Evolutionary conservation across 2,888 invertebrate species (phyloP).

Genomic region (Onthophagus sagittarius): DNA sequence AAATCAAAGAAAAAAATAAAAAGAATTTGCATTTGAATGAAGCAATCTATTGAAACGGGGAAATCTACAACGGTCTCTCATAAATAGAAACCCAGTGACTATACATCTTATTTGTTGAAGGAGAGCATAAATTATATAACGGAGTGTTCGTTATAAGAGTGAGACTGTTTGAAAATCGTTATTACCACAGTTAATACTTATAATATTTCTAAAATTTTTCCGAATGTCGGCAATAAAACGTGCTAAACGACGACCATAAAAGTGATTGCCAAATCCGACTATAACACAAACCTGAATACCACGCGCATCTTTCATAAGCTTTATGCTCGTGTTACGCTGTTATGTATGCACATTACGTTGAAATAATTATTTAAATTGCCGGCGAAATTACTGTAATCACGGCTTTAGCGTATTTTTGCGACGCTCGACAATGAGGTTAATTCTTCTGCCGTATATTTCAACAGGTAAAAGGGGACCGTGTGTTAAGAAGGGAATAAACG

Average conservation of each 20-base stretch:
- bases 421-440: conserved; percentile 1
- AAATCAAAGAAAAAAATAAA: neutral
- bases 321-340: neutral
- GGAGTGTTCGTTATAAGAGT: neutral
- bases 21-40: too few relatives aligned
- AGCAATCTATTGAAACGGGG: too few relatives aligned
- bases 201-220: neutral
- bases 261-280: neutral
- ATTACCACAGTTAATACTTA: neutral
- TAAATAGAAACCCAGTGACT: neutral
- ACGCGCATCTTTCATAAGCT: neutral
- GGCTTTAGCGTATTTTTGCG: conserved; percentile 2
- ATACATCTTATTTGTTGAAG: neutral
- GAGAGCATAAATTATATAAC: neutral
- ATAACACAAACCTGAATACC: neutral
- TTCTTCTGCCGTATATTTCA: neutral
- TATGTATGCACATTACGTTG: conserved; percentile 12
- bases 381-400: conserved; percentile 10
- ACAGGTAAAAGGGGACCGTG: neutral
- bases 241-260: neutral
- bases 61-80: neutral
- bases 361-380: conserved; percentile 16
- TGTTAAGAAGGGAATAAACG: conserved; percentile 4
- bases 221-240: neutral
- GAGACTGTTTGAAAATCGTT: neutral